Conservation (phyloP, 2,797 vertebrate species). For the Characodon lateralis region DNA sequence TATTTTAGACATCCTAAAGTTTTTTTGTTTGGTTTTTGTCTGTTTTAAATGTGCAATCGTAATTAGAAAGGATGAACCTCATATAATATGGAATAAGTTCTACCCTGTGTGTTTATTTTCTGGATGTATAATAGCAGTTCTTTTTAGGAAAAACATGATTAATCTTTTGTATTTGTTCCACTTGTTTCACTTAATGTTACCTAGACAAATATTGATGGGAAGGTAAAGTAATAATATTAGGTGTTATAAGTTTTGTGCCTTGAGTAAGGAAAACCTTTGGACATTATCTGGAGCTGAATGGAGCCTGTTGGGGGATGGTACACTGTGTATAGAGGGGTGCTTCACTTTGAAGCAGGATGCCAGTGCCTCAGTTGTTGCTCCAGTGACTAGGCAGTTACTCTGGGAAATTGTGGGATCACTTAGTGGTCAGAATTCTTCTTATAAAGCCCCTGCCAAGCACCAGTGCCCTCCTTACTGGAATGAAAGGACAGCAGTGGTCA, state of each 20-base stretch:
- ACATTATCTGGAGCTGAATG: constrained; percentile 36
- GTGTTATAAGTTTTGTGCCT: neutral
- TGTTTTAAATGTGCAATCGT: neutral
- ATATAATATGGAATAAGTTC: neutral
- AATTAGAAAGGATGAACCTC: neutral
- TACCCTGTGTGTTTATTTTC: neutral
- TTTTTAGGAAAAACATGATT: neutral
- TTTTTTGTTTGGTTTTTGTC: no score
- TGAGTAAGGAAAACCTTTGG: constrained; percentile 15
- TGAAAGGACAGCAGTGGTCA: constrained; percentile 36
- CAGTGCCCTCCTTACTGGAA: constrained; percentile 26
- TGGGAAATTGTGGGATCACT: constrained; percentile 63
- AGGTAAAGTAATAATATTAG: neutral
- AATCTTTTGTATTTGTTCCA: neutral
- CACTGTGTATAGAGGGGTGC: constrained; percentile 35
- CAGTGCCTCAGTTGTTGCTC: constrained; percentile 73
- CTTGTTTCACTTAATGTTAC: neutral
- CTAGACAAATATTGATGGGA: neutral
- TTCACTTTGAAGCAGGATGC: constrained; percentile 56
- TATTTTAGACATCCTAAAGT: no score
- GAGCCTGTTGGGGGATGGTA: constrained; percentile 44
- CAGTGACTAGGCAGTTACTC: constrained; percentile 73
- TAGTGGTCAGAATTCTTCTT: constrained; percentile 50
- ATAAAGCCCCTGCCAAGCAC: constrained; percentile 53
- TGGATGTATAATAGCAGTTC: neutral